Base-by-base conservation (phyloP, 2,888 invertebrate species). In the Cryptus viduatorius region DNA sequence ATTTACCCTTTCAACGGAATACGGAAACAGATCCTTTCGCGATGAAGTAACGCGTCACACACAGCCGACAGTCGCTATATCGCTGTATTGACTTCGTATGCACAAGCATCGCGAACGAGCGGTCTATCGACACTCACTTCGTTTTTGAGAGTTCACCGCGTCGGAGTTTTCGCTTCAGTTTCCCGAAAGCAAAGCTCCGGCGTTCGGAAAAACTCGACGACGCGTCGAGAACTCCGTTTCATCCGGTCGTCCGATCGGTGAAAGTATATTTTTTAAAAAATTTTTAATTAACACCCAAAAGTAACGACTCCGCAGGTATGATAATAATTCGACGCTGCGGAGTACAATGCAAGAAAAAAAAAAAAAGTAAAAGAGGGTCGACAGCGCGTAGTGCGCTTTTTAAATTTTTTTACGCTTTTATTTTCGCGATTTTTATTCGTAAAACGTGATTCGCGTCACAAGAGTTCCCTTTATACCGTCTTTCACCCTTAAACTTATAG, bases 281-380 rank as follows among this genome's bases (percentile, higher is more conserved):
- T 88, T 88, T 88, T 86, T 86, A 89, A 89, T 89, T 87, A 89
- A 86, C 87, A 85, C 82, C 71, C 75, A 72, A 75, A 84, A 53
- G 72, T 88, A 87, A 86, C 86, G 83, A 46, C 69, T 69, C 71
- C 56, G 77, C 81, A 31, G 76, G 83, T 82, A 56, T 19, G 10
- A 80, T 82, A 82, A 80, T 82, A 82, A 85, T 80, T 85, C 88
- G 82, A 64, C 42, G 65, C 50, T 71, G 69, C 29, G 48, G 31
- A 64, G 10, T 65, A 42, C 50, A 44, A 59, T 69, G 16, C 64
- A 50, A 78, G 42, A 37, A 46, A 69, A 31, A 69, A 10, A 44
- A 56, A 24, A 19, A 7, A n/a, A 37, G 24, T 37, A 64, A 64
- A 48, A 19, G 46, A 48, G 48, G 75, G 75, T 64, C 64, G 48